Conservation (phyloP, 2,888 invertebrate species). For the Pammene fasciana region DNA sequence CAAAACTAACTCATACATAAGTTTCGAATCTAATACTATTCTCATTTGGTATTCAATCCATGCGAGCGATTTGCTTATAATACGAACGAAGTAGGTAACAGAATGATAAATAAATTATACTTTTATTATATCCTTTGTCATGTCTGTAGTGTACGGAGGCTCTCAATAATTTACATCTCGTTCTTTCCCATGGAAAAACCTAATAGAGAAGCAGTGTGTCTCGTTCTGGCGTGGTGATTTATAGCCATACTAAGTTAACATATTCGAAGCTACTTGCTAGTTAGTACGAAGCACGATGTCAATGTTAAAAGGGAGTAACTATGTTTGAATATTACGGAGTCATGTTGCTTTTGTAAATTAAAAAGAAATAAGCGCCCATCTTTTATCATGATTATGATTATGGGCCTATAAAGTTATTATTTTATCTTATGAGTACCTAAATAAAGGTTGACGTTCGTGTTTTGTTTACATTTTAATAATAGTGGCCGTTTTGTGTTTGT, state of each 20-base stretch:
- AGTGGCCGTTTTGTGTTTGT: background rate
- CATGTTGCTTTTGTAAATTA: background rate
- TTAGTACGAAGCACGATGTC: conserved; percentile 51
- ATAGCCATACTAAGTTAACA: conserved; percentile 66
- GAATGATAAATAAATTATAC: conserved; percentile 59
- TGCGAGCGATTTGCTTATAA: conserved; percentile 42
- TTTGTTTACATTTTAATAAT: conserved; percentile 15
- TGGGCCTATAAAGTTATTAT: conserved; percentile 73
- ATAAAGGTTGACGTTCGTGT: background rate
- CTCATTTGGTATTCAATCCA: conserved; percentile 36
- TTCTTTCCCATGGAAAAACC: conserved; percentile 4
- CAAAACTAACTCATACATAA: conserved; percentile 18
- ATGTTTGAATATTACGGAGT: conserved; percentile 8
- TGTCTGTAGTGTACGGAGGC: conserved; percentile 73
- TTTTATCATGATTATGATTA: conserved; percentile 65
- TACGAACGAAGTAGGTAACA: conserved; percentile 50
- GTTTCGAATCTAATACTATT: conserved; percentile 26
- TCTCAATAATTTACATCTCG: conserved; percentile 45
- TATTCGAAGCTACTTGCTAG: conserved; percentile 69
- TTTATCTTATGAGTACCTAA: conserved; percentile 57
- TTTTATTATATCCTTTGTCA: conserved; percentile 61
- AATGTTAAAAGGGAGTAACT: conserved; percentile 19
- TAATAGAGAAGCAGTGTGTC: conserved; percentile 8
- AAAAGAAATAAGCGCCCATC: conserved; percentile 43
- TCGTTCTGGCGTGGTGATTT: conserved; percentile 60